phyloP scores from a whole-genome alignment of 35 echinoderm and acorn worm species.

The Hemicentrotus pulcherrimus region DNA sequence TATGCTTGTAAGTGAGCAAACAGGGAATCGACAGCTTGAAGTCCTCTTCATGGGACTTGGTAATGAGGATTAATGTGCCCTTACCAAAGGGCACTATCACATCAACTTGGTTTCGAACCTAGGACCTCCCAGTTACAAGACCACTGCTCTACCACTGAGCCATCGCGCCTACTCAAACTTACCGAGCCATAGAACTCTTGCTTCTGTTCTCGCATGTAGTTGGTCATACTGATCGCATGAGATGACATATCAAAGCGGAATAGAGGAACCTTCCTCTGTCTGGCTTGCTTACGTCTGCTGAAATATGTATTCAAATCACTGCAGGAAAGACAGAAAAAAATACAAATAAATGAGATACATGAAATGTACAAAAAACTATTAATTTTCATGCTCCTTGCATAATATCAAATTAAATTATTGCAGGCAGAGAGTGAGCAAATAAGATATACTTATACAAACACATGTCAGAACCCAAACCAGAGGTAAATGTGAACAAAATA shows the following conservation, averaged over 20 bases:
- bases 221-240: conserved; percentile 97
- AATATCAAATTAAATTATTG: neutral
- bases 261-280: conserved; percentile 64
- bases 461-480: no score
- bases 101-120: no score
- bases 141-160: no score
- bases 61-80: no score
- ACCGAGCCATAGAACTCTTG: conserved; percentile 96
- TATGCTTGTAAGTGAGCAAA: no score
- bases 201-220: conserved; percentile 97
- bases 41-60: no score
- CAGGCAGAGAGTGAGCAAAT: no score
- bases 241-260: conserved; percentile 96
- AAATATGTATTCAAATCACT: conserved; percentile 89
- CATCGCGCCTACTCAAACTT: conserved; percentile 43
- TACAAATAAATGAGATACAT: neutral
- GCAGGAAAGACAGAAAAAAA: neutral
- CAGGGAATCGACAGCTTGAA: no score
- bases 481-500: no score
- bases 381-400: neutral
- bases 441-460: no score
- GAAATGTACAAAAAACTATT: neutral
- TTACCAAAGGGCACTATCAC: no score
- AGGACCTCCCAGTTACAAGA: no score
- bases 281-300: conserved; percentile 66